Conservation (phyloP, 2,113 vertebrate species). For the Stictonetta naevosa region DNA sequence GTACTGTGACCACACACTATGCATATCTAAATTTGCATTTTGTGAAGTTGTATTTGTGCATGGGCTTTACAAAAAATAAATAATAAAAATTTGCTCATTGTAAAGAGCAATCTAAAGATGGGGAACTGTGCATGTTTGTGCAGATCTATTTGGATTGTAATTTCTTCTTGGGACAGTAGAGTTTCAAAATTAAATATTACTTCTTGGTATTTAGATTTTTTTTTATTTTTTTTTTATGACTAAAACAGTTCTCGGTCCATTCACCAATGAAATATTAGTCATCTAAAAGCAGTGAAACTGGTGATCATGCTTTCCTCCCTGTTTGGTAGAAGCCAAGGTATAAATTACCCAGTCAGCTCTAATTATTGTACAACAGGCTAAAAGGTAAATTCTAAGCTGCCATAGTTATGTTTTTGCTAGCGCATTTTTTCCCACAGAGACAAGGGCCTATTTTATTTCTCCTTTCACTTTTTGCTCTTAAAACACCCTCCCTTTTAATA, state of each 20-base stretch:
- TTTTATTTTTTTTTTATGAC: background rate
- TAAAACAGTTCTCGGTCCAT: background rate
- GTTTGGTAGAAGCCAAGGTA: background rate
- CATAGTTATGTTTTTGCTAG: background rate
- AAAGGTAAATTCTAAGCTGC: background rate
- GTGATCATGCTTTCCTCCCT: background rate
- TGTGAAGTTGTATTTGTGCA: background rate
- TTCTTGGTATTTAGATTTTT: background rate
- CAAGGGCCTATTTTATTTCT: background rate
- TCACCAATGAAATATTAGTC: background rate
- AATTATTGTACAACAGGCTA: background rate
- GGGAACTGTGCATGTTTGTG: background rate
- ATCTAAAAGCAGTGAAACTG: background rate
- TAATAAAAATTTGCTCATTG: background rate
- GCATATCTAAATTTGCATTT: background rate
- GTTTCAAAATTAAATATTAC: background rate
- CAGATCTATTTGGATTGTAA: background rate
- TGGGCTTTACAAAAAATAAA: background rate
- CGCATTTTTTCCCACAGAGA: background rate
- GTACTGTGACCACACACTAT: background rate
- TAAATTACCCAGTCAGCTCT: constrained; percentile 13
- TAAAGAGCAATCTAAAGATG: background rate
- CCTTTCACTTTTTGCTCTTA: background rate
- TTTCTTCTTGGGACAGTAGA: background rate
- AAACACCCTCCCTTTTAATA: background rate